Evolutionary conservation across 2,888 invertebrate genomes (phyloP), one percentile per base, ranked within the genome.

Genomic region (Dicranocentrus wangi): DNA sequence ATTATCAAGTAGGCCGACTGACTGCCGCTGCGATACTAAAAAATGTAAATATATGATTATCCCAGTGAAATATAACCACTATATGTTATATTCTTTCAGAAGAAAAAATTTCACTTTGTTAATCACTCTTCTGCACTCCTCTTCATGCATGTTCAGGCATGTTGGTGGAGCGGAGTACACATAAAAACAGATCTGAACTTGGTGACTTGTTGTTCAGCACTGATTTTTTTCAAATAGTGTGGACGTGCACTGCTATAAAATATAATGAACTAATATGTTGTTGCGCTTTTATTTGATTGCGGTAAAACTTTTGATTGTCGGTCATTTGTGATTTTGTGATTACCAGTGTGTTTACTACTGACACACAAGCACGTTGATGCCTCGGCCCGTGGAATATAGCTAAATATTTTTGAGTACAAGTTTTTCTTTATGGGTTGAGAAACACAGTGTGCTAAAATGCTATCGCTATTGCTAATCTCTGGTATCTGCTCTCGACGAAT

Each of bases 211-310:
- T 32, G n/a, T 47, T 47, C 15, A 47, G n/a, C 47, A n/a, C 5
- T 47, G 47, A 47, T 10, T 47, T n/a, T n/a, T n/a, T 47, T 47
- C 47, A 47, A n/a, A 47, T 47, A n/a, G 19, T 15, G 23, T 3
- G 47, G 47, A 10, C 23, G 21, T 21, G 15, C 15, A 47, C n/a
- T n/a, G 55, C 23, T 23, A 55, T 70, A 63, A 78, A 78, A 78
- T 78, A 63, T 78, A 78, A 63, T 78, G 78, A 78, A 78, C 69
- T 51, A 63, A 72, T 72, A 72, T 72, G 32, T 28, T 53, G 39
- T 21, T 58, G 23, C 3, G 21, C 43, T 73, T 55, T 53, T 73
- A 65, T 42, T 75, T 66, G 51, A 51, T 53, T 63, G 53, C 66
- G 53, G 53, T 66, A 55, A 61, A 32, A 42, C 58, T 73, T 66